Base-by-base conservation (phyloP, 1,140 invertebrate genomes). In the Adoxophyes honmai region DNA sequence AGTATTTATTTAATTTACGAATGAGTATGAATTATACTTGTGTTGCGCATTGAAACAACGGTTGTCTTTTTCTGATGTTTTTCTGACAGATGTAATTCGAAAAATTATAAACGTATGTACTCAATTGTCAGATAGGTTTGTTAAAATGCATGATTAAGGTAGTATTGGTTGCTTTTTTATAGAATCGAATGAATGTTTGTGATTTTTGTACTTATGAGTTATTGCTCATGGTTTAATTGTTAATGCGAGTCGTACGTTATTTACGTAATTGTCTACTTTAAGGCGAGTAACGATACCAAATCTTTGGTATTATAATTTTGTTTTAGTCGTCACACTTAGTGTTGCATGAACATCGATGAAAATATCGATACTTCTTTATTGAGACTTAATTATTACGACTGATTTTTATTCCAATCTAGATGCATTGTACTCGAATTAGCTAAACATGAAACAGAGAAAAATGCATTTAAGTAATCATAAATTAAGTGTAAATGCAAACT, bases 181-280 rank as follows among this genome's bases (percentile, higher is more conserved):
- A 28, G 62, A 62, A 44, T 28, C 64, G 63, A 59, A 66, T 71
- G 64, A 57, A 66, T 48, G 6, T 70, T 70, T 78, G 77, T 80
- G 75, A 81, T 85, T 75, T 66, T 70, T 68, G 79, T 85, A 85
- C 81, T 85, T 85, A 82, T 77, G 68, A 65, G 73, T 68, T 69
- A 62, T 77, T 80, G 74, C 75, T 81, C 77, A 78, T 65, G 48
- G 21, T 48, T 54, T 14, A 44, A 34, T 53, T 8, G 28, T 28
- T 16, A 16, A 48, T 33, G 21, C 15, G 42, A 21, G 21, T 48
- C 42, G 18, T 48, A 21, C 42, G 42, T 48, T 21, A 28, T 18
- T 28, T 48, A 48, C 42, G 42, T 44, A 42, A 8, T 13, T 15
- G 14, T 14, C 28, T 11, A 15, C 21, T 33, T 15, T 48, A 48